Conservation (phyloP, 2,113 vertebrate species). For the Callaeas wilsoni region DNA sequence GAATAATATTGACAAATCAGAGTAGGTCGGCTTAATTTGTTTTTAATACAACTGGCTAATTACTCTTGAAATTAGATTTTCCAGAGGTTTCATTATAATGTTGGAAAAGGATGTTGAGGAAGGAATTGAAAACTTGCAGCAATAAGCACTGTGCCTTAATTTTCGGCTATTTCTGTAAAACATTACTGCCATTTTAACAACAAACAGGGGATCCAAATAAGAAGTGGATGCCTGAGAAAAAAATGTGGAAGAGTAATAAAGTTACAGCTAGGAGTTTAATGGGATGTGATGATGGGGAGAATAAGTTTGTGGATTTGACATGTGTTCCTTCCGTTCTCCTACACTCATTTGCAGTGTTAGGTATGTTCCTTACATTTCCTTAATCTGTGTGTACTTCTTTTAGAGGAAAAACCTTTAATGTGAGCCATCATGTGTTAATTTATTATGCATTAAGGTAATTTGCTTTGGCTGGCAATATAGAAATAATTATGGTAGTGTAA, state of each 20-base stretch:
- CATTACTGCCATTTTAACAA: slow-evolving; percentile 7
- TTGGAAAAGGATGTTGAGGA: background rate
- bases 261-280: background rate
- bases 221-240: background rate
- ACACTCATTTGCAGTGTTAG: background rate
- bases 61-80: slow-evolving; percentile 52
- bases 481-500: background rate
- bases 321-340: background rate
- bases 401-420: background rate
- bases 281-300: background rate
- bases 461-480: background rate
- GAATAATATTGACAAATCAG: slow-evolving; percentile 26
- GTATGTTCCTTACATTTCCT: background rate
- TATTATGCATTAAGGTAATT: slow-evolving; percentile 20
- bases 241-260: background rate
- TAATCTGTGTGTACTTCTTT: background rate
- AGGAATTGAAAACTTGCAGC: background rate
- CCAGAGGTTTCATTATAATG: background rate
- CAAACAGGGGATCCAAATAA: background rate
- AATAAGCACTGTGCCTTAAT: background rate
- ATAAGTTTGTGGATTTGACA: background rate
- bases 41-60: slow-evolving; percentile 56
- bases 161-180: slow-evolving; percentile 29
- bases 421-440: background rate
- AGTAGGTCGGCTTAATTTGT: slow-evolving; percentile 5